A percentile compares a stretch with the other conserved stretches of the same genome.
phyloP scores from a whole-genome alignment of 2,888 invertebrate species.

The Biston betularia region DNA sequence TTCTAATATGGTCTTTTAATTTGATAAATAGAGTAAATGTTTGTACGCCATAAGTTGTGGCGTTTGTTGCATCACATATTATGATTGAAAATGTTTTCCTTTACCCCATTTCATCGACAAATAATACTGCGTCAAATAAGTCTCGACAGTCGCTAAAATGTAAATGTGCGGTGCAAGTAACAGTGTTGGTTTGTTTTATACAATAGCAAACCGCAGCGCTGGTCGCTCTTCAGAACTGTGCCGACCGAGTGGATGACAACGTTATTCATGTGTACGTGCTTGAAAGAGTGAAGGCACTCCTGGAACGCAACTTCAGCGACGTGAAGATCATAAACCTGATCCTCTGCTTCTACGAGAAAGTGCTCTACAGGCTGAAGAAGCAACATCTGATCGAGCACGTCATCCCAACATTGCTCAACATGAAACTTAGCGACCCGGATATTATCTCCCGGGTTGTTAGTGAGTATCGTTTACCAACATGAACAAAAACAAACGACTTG shows the following conservation, averaged over 20 bases:
- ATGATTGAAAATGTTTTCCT: too few relatives aligned
- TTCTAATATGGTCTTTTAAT: too few relatives aligned
- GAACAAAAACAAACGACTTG: constrained; percentile 9
- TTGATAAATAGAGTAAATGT: too few relatives aligned
- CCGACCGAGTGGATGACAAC: constrained; percentile 93
- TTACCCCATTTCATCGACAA: too few relatives aligned
- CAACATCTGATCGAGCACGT: constrained; percentile 96
- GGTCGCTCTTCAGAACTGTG: constrained; percentile 94
- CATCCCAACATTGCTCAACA: constrained; percentile 94
- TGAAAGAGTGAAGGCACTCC: constrained; percentile 92
- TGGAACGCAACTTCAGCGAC: constrained; percentile 93
- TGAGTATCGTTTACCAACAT: constrained; percentile 87
- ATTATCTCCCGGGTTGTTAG: constrained; percentile 96
- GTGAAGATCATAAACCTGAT: constrained; percentile 93
- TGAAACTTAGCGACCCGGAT: constrained; percentile 95
- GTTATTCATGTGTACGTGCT: constrained; percentile 93
- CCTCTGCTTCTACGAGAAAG: constrained; percentile 92
- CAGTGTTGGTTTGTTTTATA: not conserved
- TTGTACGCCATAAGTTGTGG: too few relatives aligned
- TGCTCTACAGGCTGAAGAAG: constrained; percentile 93
- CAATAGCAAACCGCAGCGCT: constrained; percentile 80
- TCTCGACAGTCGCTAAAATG: too few relatives aligned
- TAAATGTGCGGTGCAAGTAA: too few relatives aligned
- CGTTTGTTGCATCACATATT: too few relatives aligned
- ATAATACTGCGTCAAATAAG: too few relatives aligned